Conservation (phyloP, 92 coral and sea anemone genomes). For the Zoanthus sociatus region DNA sequence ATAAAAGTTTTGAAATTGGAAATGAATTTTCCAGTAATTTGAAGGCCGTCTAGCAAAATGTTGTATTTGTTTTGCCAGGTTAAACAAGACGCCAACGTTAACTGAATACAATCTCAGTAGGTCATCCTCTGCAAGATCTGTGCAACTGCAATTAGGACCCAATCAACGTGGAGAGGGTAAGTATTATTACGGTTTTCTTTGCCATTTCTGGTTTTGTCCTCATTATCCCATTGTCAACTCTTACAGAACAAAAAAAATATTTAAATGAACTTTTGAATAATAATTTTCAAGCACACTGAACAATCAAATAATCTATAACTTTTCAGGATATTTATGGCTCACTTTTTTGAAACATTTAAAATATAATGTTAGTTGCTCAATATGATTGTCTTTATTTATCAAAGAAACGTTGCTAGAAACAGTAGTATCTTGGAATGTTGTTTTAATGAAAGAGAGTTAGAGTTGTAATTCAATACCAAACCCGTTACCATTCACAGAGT, state of each 20-base stretch:
- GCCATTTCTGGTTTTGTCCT: not conserved
- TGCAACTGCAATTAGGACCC: conserved; percentile 46
- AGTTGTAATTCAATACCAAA: not conserved
- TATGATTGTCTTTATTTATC: too few species aligned
- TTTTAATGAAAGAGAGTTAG: conserved; percentile 15
- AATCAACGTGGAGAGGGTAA: conserved; percentile 67
- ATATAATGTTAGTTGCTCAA: too few species aligned
- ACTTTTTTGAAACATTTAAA: too few species aligned
- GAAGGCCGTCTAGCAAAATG: not conserved
- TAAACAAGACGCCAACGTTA: conserved; percentile 63
- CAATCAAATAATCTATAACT: too few species aligned
- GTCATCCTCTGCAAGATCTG: conserved; percentile 50
- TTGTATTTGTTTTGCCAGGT: conserved; percentile 38
- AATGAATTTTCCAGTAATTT: not conserved
- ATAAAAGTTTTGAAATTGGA: not conserved
- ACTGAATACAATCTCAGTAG: conserved; percentile 23
- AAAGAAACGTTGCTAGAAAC: too few species aligned
- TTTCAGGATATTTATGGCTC: too few species aligned
- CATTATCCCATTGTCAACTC: not conserved
- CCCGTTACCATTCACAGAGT: conserved; percentile 49
- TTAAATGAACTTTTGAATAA: too few species aligned
- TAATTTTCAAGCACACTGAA: too few species aligned
- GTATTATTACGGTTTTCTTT: not conserved
- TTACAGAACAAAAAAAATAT: too few species aligned
- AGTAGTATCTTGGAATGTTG: conserved; percentile 46